Conservation (phyloP, 1,140 invertebrate genomes). For the Ceratoteleas bidentatus region DNA sequence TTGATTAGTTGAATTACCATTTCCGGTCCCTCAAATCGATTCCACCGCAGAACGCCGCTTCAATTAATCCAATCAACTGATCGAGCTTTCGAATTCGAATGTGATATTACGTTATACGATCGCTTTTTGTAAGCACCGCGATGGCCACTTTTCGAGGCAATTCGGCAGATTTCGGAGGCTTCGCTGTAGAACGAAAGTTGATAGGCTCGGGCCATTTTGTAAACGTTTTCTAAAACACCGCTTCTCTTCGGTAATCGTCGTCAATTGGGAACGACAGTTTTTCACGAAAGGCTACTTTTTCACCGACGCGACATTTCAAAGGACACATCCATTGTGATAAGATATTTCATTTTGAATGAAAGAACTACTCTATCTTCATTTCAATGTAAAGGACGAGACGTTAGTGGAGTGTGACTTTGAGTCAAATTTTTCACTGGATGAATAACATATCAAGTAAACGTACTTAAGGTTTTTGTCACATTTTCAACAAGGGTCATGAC, state of each 20-base stretch:
- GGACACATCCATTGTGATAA: neutral
- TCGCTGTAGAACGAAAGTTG: neutral
- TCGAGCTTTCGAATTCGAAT: constrained; percentile 27
- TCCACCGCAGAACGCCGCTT: too few relatives aligned
- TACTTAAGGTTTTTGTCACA: constrained; percentile 8
- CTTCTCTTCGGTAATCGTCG: neutral
- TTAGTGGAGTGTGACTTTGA: too few relatives aligned
- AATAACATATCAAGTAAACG: constrained; percentile 18
- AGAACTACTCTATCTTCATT: too few relatives aligned
- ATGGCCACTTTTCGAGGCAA: neutral
- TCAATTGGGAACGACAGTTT: neutral
- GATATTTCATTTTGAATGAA: neutral
- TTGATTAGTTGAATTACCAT: too few relatives aligned
- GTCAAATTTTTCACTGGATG: neutral
- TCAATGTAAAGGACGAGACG: too few relatives aligned
- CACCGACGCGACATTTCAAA: neutral
- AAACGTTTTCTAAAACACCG: neutral
- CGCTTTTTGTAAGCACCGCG: constrained; percentile 6
- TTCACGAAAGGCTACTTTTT: too few relatives aligned
- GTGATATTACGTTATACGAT: constrained; percentile 30
- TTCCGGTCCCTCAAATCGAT: too few relatives aligned
- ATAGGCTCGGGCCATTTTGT: neutral
- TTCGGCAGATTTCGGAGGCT: neutral
- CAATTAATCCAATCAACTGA: neutral
- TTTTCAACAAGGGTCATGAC: too few relatives aligned